Conservation (phyloP, 2,797 vertebrate species). For the Eulemur rubriventer region DNA sequence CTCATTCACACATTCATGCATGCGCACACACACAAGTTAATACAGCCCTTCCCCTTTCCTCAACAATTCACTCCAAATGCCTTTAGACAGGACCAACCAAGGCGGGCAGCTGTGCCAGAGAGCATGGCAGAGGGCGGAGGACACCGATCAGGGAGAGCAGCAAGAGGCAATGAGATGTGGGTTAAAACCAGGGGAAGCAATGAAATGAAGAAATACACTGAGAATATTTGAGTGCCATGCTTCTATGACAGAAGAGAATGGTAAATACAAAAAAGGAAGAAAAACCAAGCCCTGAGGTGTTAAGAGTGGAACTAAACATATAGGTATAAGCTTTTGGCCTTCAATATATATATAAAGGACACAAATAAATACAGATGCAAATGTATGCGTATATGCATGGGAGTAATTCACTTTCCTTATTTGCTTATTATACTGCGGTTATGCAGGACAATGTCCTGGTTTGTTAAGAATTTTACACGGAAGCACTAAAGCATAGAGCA, state of each 20-base stretch:
- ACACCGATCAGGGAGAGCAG: too few species aligned
- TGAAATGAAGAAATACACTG: background rate
- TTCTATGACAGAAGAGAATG: background rate
- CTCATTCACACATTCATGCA: too few species aligned
- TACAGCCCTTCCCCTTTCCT: background rate
- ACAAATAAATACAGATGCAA: background rate
- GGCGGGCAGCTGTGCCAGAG: background rate
- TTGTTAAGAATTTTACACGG: background rate
- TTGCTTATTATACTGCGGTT: background rate
- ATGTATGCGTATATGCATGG: fast-evolving
- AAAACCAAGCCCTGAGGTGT: background rate
- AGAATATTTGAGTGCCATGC: too few species aligned
- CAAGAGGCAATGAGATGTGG: background rate
- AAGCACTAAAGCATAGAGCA: background rate
- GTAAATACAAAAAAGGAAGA: background rate
- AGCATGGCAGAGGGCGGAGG: background rate
- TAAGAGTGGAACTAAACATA: background rate
- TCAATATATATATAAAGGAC: background rate
- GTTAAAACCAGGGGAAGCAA: background rate
- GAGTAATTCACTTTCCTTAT: background rate
- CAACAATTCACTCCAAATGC: background rate
- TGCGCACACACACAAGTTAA: background rate
- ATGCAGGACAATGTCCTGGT: background rate
- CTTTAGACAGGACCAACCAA: background rate
- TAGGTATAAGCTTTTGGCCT: background rate